phyloP scores from a whole-genome alignment of 2,113 vertebrate species.

The Osmerus mordax region DNA sequence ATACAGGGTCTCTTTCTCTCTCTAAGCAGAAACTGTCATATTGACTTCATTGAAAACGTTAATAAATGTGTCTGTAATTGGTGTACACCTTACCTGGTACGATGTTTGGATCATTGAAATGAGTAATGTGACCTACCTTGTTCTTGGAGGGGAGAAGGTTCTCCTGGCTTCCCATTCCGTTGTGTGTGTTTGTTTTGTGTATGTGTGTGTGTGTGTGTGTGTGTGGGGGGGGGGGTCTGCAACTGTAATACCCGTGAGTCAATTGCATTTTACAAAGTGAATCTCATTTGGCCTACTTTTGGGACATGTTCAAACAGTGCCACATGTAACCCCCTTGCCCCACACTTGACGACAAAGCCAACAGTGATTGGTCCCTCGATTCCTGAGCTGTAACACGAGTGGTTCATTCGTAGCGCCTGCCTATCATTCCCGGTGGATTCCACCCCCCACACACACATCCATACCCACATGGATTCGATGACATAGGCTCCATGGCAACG shows the following conservation, averaged over 20 bases:
- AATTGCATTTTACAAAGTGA: neutral
- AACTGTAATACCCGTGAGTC: neutral
- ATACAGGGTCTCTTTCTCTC: too few relatives aligned
- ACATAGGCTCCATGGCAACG: constrained; percentile 41
- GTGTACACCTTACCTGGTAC: too few relatives aligned
- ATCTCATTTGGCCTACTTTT: neutral
- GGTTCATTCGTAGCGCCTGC: constrained; percentile 23
- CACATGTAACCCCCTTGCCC: neutral
- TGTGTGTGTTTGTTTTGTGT: too few relatives aligned
- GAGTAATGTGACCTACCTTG: neutral
- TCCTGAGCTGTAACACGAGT: constrained; percentile 17
- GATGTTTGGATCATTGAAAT: neutral
- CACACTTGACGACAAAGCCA: neutral
- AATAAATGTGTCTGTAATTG: too few relatives aligned
- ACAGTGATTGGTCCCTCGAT: constrained; percentile 14
- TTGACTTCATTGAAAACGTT: too few relatives aligned
- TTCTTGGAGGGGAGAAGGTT: neutral
- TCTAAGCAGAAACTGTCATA: too few relatives aligned
- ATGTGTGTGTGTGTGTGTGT: too few relatives aligned
- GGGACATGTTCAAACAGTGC: neutral
- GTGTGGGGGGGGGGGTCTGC: neutral
- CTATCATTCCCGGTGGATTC: constrained; percentile 17
- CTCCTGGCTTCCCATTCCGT: neutral
- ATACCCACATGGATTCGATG: constrained; percentile 4
- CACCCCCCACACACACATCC: neutral